Percentiles rank a stretch among this genome's conserved stretches.
phyloP scores from a whole-genome alignment of 2,888 invertebrate species.

The Caenorhabditis parvicauda region DNA sequence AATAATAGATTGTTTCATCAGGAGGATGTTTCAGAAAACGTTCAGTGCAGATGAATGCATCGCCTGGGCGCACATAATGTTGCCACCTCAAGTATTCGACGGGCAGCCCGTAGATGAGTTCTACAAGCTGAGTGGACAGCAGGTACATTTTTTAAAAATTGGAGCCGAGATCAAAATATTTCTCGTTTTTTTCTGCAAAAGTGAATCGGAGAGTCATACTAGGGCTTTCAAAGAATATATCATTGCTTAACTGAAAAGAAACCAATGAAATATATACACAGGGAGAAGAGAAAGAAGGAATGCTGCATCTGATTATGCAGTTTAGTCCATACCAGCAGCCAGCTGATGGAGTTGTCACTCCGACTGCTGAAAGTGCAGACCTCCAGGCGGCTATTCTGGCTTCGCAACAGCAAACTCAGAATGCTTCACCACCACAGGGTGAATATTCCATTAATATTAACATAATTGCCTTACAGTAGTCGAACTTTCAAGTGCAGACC shows the following conservation, averaged over 20 bases:
- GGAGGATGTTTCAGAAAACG: constrained; percentile 73
- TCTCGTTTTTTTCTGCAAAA: no score
- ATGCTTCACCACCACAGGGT: constrained; percentile 6
- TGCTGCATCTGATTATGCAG: constrained; percentile 84
- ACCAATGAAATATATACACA: constrained; percentile 2
- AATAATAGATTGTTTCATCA: no score
- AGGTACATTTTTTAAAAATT: constrained; percentile 63
- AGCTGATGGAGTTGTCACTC: constrained; percentile 5
- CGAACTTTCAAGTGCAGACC: constrained; percentile 63
- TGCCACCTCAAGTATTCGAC: constrained; percentile 78
- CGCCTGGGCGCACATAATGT: constrained; percentile 86
- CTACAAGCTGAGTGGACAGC: constrained; percentile 88
- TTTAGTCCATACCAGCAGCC: constrained; percentile 64
- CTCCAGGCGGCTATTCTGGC: constrained; percentile 13
- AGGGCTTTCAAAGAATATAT: not conserved
- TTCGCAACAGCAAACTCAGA: constrained; percentile 4
- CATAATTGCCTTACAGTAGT: constrained; percentile 13
- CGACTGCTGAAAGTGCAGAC: constrained; percentile 10
- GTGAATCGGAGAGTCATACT: not conserved
- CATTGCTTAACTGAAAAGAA: not conserved
- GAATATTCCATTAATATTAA: not conserved
- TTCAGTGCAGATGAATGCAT: constrained; percentile 93
- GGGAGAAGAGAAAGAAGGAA: constrained; percentile 89
- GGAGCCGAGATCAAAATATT: not conserved
- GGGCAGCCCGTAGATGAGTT: constrained; percentile 92